These are phyloP conservation scores for Avahi laniger DNA, from an alignment of 2,797 vertebrate species.

Conservation along the genomic window DNA sequence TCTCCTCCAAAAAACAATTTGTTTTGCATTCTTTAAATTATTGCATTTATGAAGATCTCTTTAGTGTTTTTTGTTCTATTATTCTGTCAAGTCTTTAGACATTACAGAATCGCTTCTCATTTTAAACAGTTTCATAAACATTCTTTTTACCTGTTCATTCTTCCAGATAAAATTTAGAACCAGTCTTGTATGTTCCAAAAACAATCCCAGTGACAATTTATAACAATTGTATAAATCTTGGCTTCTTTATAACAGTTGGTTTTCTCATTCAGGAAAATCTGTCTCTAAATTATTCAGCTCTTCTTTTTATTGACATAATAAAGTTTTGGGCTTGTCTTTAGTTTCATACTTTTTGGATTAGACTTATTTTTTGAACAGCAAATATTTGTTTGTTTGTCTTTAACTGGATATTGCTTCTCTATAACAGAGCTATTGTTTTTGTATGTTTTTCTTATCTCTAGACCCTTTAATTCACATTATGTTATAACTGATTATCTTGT, in stretches of 20 bases:
- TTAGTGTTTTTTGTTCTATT: neutral
- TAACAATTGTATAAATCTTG: neutral
- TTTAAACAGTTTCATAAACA: neutral
- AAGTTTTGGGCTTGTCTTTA: neutral
- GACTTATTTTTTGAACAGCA: neutral
- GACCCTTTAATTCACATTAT: neutral
- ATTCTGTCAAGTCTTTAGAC: neutral
- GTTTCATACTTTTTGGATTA: neutral
- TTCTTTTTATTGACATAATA: neutral
- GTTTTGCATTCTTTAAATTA: neutral
- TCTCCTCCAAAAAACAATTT: neutral
- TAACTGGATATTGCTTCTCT: neutral
- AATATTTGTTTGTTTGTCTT: neutral
- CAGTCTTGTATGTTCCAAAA: neutral
- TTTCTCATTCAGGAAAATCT: constrained; percentile 15
- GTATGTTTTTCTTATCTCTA: constrained; percentile 25
- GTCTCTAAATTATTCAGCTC: neutral
- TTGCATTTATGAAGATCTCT: neutral
- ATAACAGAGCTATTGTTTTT: neutral
- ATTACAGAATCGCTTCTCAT: neutral
- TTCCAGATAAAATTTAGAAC: constrained; percentile 26
- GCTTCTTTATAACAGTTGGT: neutral
- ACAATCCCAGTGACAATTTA: neutral
- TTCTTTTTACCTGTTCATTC: neutral
- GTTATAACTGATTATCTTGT: neutral